phyloP scores from a whole-genome alignment of 1,140 invertebrate species.

The Cydia pomonella region DNA sequence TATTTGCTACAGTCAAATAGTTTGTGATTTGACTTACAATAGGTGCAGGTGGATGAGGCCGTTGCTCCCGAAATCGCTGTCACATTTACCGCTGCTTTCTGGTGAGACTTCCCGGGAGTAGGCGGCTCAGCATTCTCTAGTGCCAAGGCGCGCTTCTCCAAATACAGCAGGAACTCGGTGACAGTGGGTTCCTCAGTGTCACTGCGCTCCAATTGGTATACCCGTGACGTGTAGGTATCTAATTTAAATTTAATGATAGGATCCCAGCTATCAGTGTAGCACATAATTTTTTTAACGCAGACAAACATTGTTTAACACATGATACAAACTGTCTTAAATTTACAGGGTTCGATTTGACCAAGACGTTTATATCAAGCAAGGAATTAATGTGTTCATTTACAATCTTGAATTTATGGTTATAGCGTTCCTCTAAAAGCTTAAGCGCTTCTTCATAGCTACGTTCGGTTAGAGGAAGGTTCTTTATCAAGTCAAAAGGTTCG shows the following conservation, averaged over 20 bases:
- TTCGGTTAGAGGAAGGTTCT: slow-evolving; percentile 15
- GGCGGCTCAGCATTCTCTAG: slow-evolving; percentile 30
- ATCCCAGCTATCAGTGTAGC: not conserved
- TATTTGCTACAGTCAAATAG: slow-evolving; percentile 24
- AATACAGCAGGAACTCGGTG: not conserved
- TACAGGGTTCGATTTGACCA: not conserved
- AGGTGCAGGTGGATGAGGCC: not conserved
- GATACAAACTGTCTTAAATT: slow-evolving; percentile 9
- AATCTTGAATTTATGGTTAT: slow-evolving; percentile 5
- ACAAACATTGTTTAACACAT: not conserved
- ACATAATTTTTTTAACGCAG: not conserved
- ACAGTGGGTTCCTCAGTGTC: not conserved
- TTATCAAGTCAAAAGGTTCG: slow-evolving; percentile 18
- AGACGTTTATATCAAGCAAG: slow-evolving; percentile 9
- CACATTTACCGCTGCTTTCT: not conserved
- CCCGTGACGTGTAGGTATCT: slow-evolving; percentile 31
- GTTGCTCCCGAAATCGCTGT: too few species aligned
- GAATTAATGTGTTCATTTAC: slow-evolving; percentile 26
- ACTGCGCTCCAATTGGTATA: slow-evolving; percentile 24
- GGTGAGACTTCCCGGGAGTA: not conserved
- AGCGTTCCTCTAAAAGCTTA: slow-evolving; percentile 19
- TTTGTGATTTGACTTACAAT: slow-evolving; percentile 32
- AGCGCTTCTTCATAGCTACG: slow-evolving; percentile 9
- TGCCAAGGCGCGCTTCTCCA: slow-evolving; percentile 33
- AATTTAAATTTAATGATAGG: slow-evolving; percentile 24